These are phyloP conservation scores for Bombus turneri DNA, from an alignment of 1,140 invertebrate species.

Conservation along the genomic window DNA sequence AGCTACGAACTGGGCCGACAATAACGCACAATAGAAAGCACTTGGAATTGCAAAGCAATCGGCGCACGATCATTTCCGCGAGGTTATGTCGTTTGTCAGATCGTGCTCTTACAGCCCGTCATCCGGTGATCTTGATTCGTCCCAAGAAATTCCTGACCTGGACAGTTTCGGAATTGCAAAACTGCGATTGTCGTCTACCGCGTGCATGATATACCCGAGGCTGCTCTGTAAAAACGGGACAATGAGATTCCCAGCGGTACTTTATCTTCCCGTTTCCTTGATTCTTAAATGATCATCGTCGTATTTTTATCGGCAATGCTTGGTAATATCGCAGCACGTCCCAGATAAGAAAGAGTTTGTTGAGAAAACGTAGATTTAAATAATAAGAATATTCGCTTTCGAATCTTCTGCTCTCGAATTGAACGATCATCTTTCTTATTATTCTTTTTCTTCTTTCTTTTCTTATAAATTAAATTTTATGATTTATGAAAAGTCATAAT, in stretches of 20 bases:
- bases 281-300: background rate
- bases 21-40: slow-evolving; percentile 29
- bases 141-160: background rate
- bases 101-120: background rate
- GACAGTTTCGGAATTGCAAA: slow-evolving; percentile 41
- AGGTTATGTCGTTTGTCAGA: slow-evolving; percentile 26
- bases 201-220: background rate
- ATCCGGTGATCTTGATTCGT: slow-evolving; percentile 42
- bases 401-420: no score
- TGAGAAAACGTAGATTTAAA: background rate
- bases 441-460: no score
- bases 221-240: slow-evolving; percentile 17
- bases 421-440: no score
- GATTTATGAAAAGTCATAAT: no score
- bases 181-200: slow-evolving; percentile 7
- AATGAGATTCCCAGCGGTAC: slow-evolving; percentile 21
- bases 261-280: background rate
- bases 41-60: slow-evolving; percentile 49
- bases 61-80: slow-evolving; percentile 33
- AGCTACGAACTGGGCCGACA: slow-evolving; percentile 12
- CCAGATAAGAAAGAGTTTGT: background rate
- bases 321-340: background rate
- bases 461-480: no score
- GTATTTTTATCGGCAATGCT: background rate
- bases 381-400: background rate